Percentiles rank a stretch among this genome's conserved stretches.
These are phyloP conservation scores for Monomorium pharaonis DNA, from an alignment of 1,140 invertebrate species.

Conservation along the genomic window DNA sequence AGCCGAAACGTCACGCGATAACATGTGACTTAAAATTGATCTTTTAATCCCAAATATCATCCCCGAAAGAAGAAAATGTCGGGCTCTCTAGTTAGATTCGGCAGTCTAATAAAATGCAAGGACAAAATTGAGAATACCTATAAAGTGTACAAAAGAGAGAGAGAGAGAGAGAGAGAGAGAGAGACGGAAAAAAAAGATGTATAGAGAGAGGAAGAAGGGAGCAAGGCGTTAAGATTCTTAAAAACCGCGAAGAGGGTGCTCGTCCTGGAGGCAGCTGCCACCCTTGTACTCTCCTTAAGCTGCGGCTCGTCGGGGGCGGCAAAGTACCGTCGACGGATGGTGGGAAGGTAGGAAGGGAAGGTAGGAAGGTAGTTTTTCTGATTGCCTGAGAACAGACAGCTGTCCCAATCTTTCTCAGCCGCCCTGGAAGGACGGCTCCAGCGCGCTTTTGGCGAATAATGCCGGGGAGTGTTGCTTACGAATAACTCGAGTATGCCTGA, in stretches of 20 bases:
- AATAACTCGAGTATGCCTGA: conserved; percentile 70
- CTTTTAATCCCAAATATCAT: neutral
- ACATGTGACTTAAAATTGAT: neutral
- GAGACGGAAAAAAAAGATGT: neutral
- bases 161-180: neutral
- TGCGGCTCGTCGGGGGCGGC: conserved; percentile 66
- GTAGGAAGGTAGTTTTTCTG: conserved; percentile 76
- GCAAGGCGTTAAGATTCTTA: conserved; percentile 82
- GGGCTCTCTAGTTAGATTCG: neutral
- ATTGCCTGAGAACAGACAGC: conserved; percentile 80
- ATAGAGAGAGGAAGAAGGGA: conserved; percentile 14
- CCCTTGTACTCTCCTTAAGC: conserved; percentile 72
- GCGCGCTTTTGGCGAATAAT: conserved; percentile 67
- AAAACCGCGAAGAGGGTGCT: conserved; percentile 81
- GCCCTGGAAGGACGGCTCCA: neutral
- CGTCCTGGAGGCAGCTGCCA: conserved; percentile 64
- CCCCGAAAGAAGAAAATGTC: conserved; percentile 38
- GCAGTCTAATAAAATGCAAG: conserved; percentile 74
- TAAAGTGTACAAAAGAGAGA: neutral
- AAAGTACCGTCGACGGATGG: conserved; percentile 42
- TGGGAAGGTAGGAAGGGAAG: conserved; percentile 13
- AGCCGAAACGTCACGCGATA: neutral
- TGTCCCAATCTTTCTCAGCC: conserved; percentile 77
- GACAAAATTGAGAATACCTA: conserved; percentile 61
- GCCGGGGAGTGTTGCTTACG: conserved; percentile 63